Base-by-base conservation (phyloP, 2,888 invertebrate species). In the Cistogaster globosa region DNA sequence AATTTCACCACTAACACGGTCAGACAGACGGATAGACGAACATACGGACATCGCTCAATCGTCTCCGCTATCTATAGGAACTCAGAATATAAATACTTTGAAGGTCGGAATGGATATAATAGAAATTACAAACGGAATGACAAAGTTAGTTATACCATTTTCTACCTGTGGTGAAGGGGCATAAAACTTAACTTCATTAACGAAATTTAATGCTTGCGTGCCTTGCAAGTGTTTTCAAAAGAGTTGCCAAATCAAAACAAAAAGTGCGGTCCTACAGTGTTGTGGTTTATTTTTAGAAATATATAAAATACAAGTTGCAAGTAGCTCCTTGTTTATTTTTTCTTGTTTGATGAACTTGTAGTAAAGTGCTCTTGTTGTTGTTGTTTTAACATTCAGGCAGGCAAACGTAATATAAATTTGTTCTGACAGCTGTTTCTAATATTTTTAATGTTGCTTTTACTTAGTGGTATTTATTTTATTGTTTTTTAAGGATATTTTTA, bases 401-500 rank as follows among this genome's bases (percentile, higher is more conserved):
- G 82, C 82, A 77, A 60, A 22, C 14, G 58, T 36, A 65, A 53
- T 53, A 58, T 71, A 72, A 65, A 82, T 71, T 76, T 71, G 58
- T 71, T 77, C 65, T 81, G 81, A 81, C 81, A 85, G 84, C 78
- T 82, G 75, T 69, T 80, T 71, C 57, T 72, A 84, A 76, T 84
- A 77, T 77, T 42, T 42, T 38, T 38, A 7, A 26, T 55, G 8
- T 60, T 60, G 22, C 20, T 74, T 67, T 38, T 38, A 38, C 38
- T 38, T 12, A 2, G 12, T 12, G 42, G 42, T 12, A 12, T 42
- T 42, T 72, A 16, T 18, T 42, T 20, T 76, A 48, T 32, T 74
- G 38, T 82, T 85, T 45, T 78, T 79, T 72, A 67, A 78, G 71
- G 65, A 82, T 67, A 74, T 42, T 42, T 63, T 18, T 32, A 22